Evolutionary conservation across 1,140 invertebrate genomes (phyloP).

Genomic region (Meloidogyne exigua): DNA sequence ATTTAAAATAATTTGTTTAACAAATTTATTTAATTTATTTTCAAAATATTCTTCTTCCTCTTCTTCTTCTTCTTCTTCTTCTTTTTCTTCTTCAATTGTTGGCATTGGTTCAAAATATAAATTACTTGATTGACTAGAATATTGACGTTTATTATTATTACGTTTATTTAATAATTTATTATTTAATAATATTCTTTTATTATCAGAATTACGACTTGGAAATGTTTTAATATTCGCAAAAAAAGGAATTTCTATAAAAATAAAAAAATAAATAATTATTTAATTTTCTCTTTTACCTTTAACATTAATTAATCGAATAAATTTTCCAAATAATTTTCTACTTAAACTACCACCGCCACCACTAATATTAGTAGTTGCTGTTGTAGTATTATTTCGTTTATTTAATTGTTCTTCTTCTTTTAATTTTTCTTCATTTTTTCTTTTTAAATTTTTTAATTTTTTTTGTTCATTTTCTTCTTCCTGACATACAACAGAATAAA

Average conservation of each 20-base stretch:
- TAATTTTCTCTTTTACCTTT: background rate
- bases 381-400: too few relatives aligned
- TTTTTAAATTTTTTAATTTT: constrained; percentile 3
- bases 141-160: constrained; percentile 6
- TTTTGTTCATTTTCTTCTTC: constrained; percentile 12
- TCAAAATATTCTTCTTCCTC: background rate
- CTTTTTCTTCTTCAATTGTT: constrained; percentile 22
- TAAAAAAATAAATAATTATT: background rate
- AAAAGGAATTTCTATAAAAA: constrained; percentile 12
- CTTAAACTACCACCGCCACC: background rate
- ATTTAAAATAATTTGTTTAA: constrained; percentile 1
- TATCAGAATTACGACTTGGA: constrained; percentile 10
- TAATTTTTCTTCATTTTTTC: background rate
- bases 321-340: constrained; percentile 18
- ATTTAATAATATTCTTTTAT: background rate
- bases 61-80: constrained; percentile 4
- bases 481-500: background rate
- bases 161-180: too few relatives aligned
- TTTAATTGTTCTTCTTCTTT: background rate
- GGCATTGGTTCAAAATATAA: constrained; percentile 25
- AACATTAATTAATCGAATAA: constrained; percentile 11
- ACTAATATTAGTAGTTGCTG: background rate
- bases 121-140: background rate
- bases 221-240: constrained; percentile 9
- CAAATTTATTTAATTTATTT: background rate